Conservation (phyloP, 2,113 vertebrate species). For the Ptilonorhynchus violaceus region DNA sequence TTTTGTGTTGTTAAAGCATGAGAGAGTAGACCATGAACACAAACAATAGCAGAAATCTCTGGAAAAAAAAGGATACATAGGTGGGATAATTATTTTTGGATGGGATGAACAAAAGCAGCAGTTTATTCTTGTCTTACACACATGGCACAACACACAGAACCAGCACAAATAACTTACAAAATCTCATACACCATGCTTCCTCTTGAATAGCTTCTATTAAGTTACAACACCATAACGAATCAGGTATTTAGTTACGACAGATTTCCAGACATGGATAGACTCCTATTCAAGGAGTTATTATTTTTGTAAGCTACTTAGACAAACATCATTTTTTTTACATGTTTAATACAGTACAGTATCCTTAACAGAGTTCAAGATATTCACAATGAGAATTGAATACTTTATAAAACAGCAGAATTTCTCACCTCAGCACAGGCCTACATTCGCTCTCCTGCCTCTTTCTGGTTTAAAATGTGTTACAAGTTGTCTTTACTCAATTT, state of each 20-base stretch:
- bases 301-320: slow-evolving; percentile 69
- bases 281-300: slow-evolving; percentile 32
- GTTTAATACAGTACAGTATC: slow-evolving; percentile 73
- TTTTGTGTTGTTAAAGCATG: neutral
- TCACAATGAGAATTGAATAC: slow-evolving; percentile 69
- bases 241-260: slow-evolving; percentile 73
- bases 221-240: slow-evolving; percentile 77
- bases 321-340: slow-evolving; percentile 73
- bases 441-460: slow-evolving; percentile 9
- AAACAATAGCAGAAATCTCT: neutral
- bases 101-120: slow-evolving; percentile 72
- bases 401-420: slow-evolving; percentile 67
- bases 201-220: slow-evolving; percentile 72
- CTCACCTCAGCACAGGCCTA: slow-evolving; percentile 21
- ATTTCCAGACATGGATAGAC: slow-evolving; percentile 59
- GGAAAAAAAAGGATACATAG: neutral
- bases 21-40: neutral
- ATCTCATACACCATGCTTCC: slow-evolving; percentile 76
- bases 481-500: slow-evolving; percentile 46
- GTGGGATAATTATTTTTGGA: slow-evolving; percentile 28
- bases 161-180: slow-evolving; percentile 76
- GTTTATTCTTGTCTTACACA: slow-evolving; percentile 81
- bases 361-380: slow-evolving; percentile 74
- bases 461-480: slow-evolving; percentile 37
- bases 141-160: slow-evolving; percentile 77